phyloP scores from a whole-genome alignment of 2,113 vertebrate species.

The Ctenodactylus gundi region DNA sequence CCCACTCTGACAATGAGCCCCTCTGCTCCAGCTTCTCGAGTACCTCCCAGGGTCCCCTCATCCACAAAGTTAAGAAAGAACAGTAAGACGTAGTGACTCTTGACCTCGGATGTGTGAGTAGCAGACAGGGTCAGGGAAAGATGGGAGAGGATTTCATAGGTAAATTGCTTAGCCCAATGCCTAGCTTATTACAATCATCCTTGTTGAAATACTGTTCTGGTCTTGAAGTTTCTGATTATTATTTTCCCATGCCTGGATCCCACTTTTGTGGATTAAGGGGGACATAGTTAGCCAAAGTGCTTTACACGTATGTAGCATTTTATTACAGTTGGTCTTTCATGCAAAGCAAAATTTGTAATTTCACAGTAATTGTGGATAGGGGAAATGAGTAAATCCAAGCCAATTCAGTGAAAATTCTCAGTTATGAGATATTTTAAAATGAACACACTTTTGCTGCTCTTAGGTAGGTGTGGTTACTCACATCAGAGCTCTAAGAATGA shows the following conservation, averaged over 20 bases:
- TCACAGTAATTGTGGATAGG: not conserved
- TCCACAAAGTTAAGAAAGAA: not conserved
- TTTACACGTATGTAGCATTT: not conserved
- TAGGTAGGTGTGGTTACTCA: not conserved
- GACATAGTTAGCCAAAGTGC: not conserved
- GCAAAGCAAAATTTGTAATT: not conserved
- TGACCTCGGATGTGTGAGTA: not conserved
- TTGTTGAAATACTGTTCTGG: not conserved
- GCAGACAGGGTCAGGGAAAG: no score
- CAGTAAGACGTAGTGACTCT: not conserved
- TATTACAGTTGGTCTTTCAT: not conserved
- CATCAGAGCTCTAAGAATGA: not conserved
- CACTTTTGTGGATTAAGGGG: not conserved
- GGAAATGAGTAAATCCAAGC: not conserved
- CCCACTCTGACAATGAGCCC: rapidly evolving
- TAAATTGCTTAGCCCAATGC: no score
- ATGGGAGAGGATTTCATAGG: rapidly evolving
- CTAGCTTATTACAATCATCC: no score
- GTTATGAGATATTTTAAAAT: not conserved
- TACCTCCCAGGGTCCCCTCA: rapidly evolving
- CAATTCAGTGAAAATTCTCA: not conserved
- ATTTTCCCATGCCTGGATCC: not conserved
- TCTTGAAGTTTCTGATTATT: conserved; percentile 22
- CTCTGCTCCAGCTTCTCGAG: not conserved
- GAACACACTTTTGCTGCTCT: not conserved